Evolutionary conservation across 2,888 invertebrate genomes (phyloP), one percentile per base, ranked within the genome.

Genomic region (Oscheius sp.): DNA sequence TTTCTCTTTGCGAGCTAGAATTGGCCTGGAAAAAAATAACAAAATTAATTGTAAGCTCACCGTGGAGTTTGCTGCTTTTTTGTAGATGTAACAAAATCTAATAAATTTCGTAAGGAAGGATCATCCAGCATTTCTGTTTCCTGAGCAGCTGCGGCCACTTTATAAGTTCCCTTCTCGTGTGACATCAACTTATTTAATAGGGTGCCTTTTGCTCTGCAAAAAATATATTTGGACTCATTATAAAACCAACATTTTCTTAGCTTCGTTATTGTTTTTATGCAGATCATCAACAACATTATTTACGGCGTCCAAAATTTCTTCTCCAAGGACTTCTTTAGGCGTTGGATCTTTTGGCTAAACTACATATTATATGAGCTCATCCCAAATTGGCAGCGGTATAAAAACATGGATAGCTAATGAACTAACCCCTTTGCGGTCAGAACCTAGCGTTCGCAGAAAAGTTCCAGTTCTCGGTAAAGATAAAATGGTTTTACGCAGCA

Each of bases 141-240:
- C 5, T 80, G 80, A 21, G 80, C 75, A 7, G 73, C 74, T 16
- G 82, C 79, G n/a, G 85, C 85, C 16, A 72, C 72, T 18, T 79
- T 69, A 69, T 79, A 85, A 18, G 81, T 79, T 13, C 77, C 77
- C 73, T 82, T 83, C 52, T 84, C 83, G 46, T 73, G 77, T 12
- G 80, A 72, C 9, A 81, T 76, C 16, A 83, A 74, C 53, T 76
- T 75, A 66, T 77, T 76, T 18, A 83, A 72, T 18, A 83, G 70
- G 16, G 80, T 78, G 53, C 75, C 77, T 63, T 78, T 80, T 41
- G 74, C 49, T 35, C 80, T 80, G 63, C 55, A 80, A 18, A 18
- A 1, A n/a, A 43, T 41, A 59, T 35, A 5, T 18, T 45, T 9
- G 9, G 25, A 9, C 27, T n/a, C 18, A n/a, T 9, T 1, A 16